Base-by-base conservation (phyloP, 2,888 invertebrate species). In the Cephus runcator region DNA sequence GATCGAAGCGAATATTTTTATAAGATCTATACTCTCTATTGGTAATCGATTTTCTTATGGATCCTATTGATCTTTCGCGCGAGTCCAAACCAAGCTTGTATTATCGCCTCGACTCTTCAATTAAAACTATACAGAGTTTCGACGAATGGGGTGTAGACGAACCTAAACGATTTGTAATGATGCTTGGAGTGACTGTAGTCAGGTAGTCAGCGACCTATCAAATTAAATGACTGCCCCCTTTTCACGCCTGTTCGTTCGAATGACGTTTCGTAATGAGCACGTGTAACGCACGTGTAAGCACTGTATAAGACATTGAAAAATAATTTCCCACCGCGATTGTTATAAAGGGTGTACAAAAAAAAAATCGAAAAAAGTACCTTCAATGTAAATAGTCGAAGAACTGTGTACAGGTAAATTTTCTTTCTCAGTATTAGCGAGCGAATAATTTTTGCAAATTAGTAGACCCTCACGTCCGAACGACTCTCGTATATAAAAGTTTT, bases 81-180 rank as follows among this genome's bases (percentile, higher is more conserved):
- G 15, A 56, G 6, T 56, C 56, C 23, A 23, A 15, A 9, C 9
- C 56, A 23, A 15, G 9, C 23, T 56, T 56, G 23, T 9, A 56
- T 56, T 56, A 9, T 15, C 56, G 9, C 6, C 6, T 23, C 56
- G 56, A 23, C 9, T 9, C 56, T 56, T 23, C 9, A 2, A 56
- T 56, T 56, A 9, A 56, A 23, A 2, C 15, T 15, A 9, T 6
- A 71, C 23, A 30, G 71, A 31, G 74, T 74, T 36, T 15, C 34
- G 35, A 30, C 74, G 74, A 74, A 74, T 2, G 35, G 36, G n/a
- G 35, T 34, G 9, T 76, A 81, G 69, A 9, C n/a, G 12, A 12
- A 40, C 75, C 77, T 81, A 82, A 84, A 76, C 75, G 79, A 79
- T 81, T 82, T 83, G 81, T 84, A 82, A 83, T 79, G 81, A 78